Conservation (phyloP, 1,140 invertebrate species). For the Camponotus floridanus region DNA sequence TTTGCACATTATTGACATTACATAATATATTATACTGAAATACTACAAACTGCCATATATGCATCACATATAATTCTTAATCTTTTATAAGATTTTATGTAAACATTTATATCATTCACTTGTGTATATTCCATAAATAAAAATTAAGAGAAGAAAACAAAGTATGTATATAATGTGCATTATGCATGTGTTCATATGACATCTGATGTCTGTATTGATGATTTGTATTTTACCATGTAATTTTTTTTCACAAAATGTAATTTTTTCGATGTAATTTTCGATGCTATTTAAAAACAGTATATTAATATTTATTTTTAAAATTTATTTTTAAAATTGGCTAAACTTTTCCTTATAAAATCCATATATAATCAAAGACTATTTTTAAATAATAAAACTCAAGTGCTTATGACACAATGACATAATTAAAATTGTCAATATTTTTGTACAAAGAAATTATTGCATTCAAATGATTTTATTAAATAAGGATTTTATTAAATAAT, state of each 20-base stretch:
- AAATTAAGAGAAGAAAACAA: slow-evolving; percentile 15
- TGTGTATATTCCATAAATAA: slow-evolving; percentile 13
- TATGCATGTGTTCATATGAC: not conserved
- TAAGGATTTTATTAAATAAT: not conserved
- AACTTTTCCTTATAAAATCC: not conserved
- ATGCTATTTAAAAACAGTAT: not conserved
- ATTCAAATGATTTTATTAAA: slow-evolving; percentile 20
- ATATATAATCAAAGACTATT: not conserved
- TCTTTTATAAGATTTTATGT: slow-evolving; percentile 17
- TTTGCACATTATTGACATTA: not conserved
- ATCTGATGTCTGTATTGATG: not conserved
- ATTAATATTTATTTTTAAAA: no score
- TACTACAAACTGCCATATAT: slow-evolving; percentile 33
- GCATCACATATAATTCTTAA: not conserved
- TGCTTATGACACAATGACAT: not conserved
- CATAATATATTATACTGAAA: slow-evolving; percentile 23
- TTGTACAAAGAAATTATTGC: not conserved
- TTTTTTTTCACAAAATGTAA: slow-evolving; percentile 38
- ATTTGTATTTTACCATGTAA: slow-evolving; percentile 67
- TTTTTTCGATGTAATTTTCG: slow-evolving; percentile 11
- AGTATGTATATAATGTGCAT: not conserved
- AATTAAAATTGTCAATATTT: not conserved
- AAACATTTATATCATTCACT: slow-evolving; percentile 18
- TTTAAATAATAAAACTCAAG: not conserved
- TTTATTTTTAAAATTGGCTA: slow-evolving; percentile 2